Conservation (phyloP, 2,888 invertebrate genomes). For the Rhabditoides inermis region DNA sequence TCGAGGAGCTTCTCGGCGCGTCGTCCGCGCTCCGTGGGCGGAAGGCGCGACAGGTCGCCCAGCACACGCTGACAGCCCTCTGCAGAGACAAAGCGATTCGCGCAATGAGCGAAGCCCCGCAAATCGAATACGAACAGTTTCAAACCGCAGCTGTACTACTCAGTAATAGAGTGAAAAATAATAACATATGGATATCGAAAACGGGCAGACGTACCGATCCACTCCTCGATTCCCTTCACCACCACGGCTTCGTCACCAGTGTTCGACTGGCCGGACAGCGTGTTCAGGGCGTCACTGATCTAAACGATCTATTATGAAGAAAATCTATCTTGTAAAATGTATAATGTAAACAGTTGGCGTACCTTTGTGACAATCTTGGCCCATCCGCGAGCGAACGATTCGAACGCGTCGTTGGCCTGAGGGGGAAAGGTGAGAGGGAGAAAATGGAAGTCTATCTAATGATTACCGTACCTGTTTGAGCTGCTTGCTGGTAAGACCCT, state of each 20-base stretch:
- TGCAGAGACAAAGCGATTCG: neutral
- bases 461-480: too few species aligned
- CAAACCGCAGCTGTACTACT: too few species aligned
- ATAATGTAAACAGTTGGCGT: too few species aligned
- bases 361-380: constrained; percentile 40
- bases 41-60: constrained; percentile 21
- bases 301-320: too few species aligned
- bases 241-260: constrained; percentile 30
- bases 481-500: constrained; percentile 31
- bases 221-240: constrained; percentile 30
- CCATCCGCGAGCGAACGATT: constrained; percentile 43
- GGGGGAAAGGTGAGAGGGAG: too few species aligned
- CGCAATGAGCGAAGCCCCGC: neutral
- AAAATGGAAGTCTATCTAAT: too few species aligned
- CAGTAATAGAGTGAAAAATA: too few species aligned
- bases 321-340: too few species aligned
- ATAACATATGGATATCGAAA: too few species aligned
- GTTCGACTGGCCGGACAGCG: constrained; percentile 28
- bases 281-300: constrained; percentile 43
- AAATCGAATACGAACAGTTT: too few species aligned
- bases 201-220: constrained; percentile 28
- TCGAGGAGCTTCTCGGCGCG: constrained; percentile 28
- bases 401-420: constrained; percentile 48
- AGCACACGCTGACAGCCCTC: constrained; percentile 17
- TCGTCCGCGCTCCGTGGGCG: constrained; percentile 17